Base-by-base conservation (phyloP, 2,888 invertebrate species). In the Andrena hattorfiana region DNA sequence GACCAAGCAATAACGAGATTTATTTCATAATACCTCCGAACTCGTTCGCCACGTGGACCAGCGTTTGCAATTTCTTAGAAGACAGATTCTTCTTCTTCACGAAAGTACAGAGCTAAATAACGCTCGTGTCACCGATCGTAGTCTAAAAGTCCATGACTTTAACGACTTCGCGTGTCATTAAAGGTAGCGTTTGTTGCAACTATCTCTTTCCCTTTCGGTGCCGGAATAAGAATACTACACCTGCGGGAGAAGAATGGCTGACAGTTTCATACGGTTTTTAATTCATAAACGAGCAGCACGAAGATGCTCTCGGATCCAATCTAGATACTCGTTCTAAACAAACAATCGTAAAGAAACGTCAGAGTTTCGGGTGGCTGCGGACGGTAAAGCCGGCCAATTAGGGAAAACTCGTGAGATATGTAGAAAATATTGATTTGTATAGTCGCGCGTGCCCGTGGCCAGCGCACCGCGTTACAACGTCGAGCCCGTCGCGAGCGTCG, bases 1-100 rank as follows among this genome's bases (percentile, higher is more conserved):
- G 75, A 81, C 88, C 91, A 76, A 81, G 91, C 90, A 91, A 91
- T 92, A 93, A 91, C 91, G 91, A 92, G 91, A 93, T 93, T 93
- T 92, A 92, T 92, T 92, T 92, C 91, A 89, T 90, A 92, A 92
- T 92, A 91, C 89, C 89, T 88, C 86, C 88, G 86, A 87, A 87
- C 87, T 89, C 83, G 88, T 85, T 87, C 88, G 77, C 83, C 83
- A 83, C 70, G 82, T 82, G 84, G 87, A 83, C 83, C 85, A 85
- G 84, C 85, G 87, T 84, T 82, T 76, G 88, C 89, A 89, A 88
- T 87, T 88, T 88, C 88, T 87, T 84, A 79, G 63, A 60, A 79
- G 86, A 85, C 81, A 84, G 81, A 79, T 80, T 62, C 75, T 60
- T 67, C 76, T 66, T 56, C 75, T 81, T 83, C 64, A 62, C 54